phyloP scores from a whole-genome alignment of 2,113 vertebrate species.

The Heteronetta atricapilla region DNA sequence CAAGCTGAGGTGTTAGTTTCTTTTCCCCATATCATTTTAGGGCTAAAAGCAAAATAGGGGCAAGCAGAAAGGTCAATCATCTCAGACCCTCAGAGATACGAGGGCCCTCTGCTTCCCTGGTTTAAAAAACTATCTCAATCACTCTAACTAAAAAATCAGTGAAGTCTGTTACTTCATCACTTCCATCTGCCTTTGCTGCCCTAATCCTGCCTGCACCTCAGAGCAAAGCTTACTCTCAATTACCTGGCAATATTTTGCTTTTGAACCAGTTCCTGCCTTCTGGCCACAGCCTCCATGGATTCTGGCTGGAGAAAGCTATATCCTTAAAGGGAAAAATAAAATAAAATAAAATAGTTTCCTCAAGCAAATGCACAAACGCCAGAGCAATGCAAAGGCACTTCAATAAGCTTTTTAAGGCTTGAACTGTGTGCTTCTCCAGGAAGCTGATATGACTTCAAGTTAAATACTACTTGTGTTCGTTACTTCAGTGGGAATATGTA shows the following conservation, averaged over 20 bases:
- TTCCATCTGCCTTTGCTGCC: not conserved
- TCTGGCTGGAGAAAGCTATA: slow-evolving; percentile 89
- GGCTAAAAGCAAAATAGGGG: not conserved
- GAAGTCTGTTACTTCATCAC: not conserved
- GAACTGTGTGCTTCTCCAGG: not conserved
- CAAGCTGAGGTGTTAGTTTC: not conserved
- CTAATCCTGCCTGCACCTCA: not conserved
- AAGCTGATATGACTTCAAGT: not conserved
- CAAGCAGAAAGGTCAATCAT: not conserved
- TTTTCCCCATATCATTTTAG: not conserved
- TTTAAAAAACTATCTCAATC: not conserved
- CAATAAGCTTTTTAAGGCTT: not conserved
- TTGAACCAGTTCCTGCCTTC: slow-evolving; percentile 92
- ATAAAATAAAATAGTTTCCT: not conserved
- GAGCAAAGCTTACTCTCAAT: not conserved
- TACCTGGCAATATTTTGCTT: slow-evolving; percentile 96
- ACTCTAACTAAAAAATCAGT: not conserved
- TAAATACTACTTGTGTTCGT: not conserved
- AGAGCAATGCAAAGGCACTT: not conserved
- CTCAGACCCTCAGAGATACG: not conserved
- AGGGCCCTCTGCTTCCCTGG: not conserved
- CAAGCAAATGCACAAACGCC: not conserved
- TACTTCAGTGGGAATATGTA: not conserved
- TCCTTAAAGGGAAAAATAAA: slow-evolving; percentile 63
- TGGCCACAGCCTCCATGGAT: slow-evolving; percentile 88